These are phyloP conservation scores for Hydriomena furcata DNA, from an alignment of 2,888 invertebrate genomes.

Conservation along the genomic window DNA sequence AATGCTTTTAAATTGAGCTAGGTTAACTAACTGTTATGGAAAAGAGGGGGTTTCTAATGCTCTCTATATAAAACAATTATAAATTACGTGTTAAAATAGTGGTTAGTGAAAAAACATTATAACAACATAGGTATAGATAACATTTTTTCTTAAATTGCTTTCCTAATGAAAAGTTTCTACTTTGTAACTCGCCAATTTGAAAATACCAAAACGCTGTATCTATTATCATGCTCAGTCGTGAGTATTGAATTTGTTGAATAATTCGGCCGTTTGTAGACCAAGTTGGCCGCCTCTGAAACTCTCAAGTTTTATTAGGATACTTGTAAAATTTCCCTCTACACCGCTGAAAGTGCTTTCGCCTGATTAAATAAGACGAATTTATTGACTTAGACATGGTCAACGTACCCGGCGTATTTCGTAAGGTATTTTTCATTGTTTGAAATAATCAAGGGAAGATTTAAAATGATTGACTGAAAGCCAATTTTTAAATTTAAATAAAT, in stretches of 20 bases:
- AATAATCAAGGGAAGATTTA: too few species aligned
- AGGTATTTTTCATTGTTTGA: conserved; percentile 31
- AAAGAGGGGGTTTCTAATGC: too few species aligned
- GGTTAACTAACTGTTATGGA: too few species aligned
- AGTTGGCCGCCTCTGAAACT: conserved; percentile 63
- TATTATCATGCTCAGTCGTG: conserved; percentile 35
- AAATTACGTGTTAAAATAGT: too few species aligned
- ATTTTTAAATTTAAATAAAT: too few species aligned
- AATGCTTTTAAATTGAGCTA: too few species aligned
- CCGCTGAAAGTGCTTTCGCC: conserved; percentile 72
- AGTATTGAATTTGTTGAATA: conserved; percentile 71
- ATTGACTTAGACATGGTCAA: conserved; percentile 67
- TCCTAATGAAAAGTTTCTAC: neutral
- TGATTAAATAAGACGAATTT: conserved; percentile 81
- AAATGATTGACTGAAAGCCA: too few species aligned
- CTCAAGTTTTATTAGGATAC: conserved; percentile 82
- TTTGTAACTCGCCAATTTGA: conserved; percentile 14
- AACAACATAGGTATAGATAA: too few species aligned
- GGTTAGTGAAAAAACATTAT: too few species aligned
- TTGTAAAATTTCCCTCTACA: conserved; percentile 80
- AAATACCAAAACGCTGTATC: conserved; percentile 24
- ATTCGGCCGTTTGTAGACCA: conserved; percentile 55
- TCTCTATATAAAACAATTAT: too few species aligned
- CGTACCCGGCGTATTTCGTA: conserved; percentile 46
- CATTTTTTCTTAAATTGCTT: neutral